Base-by-base conservation (phyloP, 2,888 invertebrate genomes). In the Melipona beecheii region DNA sequence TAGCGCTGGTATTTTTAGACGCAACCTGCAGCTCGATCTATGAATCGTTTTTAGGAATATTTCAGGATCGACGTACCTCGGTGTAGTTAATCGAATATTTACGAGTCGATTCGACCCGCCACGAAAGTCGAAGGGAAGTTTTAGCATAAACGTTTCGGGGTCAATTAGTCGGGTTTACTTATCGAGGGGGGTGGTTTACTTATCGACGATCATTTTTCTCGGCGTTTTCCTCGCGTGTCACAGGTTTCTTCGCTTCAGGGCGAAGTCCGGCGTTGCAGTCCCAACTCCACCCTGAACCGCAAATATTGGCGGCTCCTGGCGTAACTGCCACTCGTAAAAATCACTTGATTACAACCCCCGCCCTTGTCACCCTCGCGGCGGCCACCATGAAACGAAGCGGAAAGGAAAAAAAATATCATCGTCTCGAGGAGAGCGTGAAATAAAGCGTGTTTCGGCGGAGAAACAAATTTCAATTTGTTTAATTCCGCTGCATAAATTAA, bases 321-420 rank as follows among this genome's bases (percentile, higher is more conserved):
- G 89, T 91, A 90, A 92, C 87, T 80, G 86, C 87, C 86, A 83
- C 88, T 92, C 92, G 91, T 92, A 93, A 92, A 93, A 93, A 92
- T 92, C 91, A 87, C 91, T 92, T 90, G 91, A 92, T 92, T 90
- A 90, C 87, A 84, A 85, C 83, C 81, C 81, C 89, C 84, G 27
- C 83, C 86, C 87, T 81, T 83, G 78, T 86, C 88, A 81, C 82
- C 86, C 79, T 43, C 31, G 31, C 64, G 75, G 79, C 80, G 80
- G 75, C 64, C 43, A 64, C 75, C 77, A 60, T 72, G 78, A 85
- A 81, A 81, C 70, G 81, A 77, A 75, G 69, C 72, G 69, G 74
- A 58, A 84, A 83, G 77, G 79, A 54, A 84, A 83, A 75, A 80
- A 75, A 80, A 81, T 74, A 76, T 81, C 78, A 65, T 68, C 75